phyloP scores from a whole-genome alignment of 2,797 vertebrate genomes.

The Pangasius larnaudii region DNA sequence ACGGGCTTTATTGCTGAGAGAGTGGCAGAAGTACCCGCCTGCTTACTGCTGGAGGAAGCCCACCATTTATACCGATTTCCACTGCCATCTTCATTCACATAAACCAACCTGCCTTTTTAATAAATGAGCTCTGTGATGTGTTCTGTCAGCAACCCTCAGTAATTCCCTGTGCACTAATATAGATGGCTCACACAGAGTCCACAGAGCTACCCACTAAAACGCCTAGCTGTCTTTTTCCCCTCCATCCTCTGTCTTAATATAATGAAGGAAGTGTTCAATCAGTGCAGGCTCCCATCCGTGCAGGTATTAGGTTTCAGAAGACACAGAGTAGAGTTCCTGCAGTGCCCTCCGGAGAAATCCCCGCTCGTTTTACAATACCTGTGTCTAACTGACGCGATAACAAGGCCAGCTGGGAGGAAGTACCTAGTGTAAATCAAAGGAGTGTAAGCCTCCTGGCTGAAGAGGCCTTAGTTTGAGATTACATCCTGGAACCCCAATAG shows the following conservation, averaged over 20 bases:
- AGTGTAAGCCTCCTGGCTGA: conserved; percentile 1
- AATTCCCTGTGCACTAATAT: conserved; percentile 67
- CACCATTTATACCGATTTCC: conserved; percentile 12
- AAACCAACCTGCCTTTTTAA: conserved; percentile 65
- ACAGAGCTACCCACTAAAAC: conserved; percentile 32
- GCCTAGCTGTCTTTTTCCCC: conserved; percentile 18
- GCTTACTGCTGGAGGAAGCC: conserved; percentile 5
- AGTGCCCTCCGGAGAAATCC: conserved; percentile 54
- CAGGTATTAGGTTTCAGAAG: conserved; percentile 53
- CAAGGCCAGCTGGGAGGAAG: conserved; percentile 59
- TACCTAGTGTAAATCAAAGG: conserved; percentile 39
- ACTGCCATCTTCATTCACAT: conserved; percentile 54
- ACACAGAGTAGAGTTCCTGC: conserved; percentile 39
- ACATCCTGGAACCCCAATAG: conserved; percentile 5
- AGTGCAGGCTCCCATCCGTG: conserved; percentile 50
- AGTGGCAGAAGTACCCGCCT: conserved; percentile 59
- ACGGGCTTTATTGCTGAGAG: conserved; percentile 76
- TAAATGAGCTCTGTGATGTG: conserved; percentile 71
- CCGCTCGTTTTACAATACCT: conserved; percentile 54
- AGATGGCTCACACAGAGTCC: conserved; percentile 63
- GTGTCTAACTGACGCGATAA: conserved; percentile 61
- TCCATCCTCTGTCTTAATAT: conserved; percentile 49
- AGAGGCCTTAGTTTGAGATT: background rate
- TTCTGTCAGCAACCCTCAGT: conserved; percentile 73
- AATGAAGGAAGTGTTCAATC: conserved; percentile 62